Evolutionary conservation across 2,113 vertebrate species (phyloP), one percentile per base, ranked within the genome.

Genomic region (Choloepus hoffmanni): DNA sequence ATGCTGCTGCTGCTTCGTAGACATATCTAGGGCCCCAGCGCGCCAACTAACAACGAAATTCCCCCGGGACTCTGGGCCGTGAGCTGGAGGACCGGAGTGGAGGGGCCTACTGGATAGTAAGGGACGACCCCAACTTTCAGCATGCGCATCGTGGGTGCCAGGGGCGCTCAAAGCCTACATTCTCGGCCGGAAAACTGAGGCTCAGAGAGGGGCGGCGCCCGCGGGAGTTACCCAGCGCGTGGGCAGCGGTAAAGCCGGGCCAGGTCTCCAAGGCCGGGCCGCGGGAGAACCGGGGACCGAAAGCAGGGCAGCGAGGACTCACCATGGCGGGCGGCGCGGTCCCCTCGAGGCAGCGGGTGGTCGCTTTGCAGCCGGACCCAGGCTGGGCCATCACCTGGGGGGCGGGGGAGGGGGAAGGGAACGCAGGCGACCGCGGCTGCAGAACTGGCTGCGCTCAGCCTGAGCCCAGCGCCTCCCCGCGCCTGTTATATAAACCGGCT

Each of bases 361-460:
- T 98, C 98, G 98, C 99, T 97, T 99, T 99, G 98, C 98, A 98
- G 97, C 98, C 98, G 97, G 99, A 98, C 90, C 98, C 98, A 95
- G 99, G 99, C 97, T 98, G 97, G 96, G 99, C 99, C 99, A 99
- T 99, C 99, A 99, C 99, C 99, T 99, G 98, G 97, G 98, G 98
- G 98, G 98, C 98, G 98, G 98, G 96, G 55, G 33, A 78, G 30
- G 50, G 40, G 67, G 55, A 84, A 93, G 97, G 95, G 97, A 95
- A 98, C 94, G 93, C 97, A 74, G 95, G 94, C 97, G 85, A 48
- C n/a, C 50, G 96, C 93, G 91, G 96, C 94, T 96, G 96, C 96
- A 81, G 78, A 91, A 89, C 97, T 70, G 96, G 91, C 95, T 97
- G 83, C 2, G 95, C 96, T 96, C 98, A 98, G 98, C 96, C 96